Evolutionary conservation across 2,797 vertebrate species (phyloP).

Genomic region (Tiaroga cobitis): DNA sequence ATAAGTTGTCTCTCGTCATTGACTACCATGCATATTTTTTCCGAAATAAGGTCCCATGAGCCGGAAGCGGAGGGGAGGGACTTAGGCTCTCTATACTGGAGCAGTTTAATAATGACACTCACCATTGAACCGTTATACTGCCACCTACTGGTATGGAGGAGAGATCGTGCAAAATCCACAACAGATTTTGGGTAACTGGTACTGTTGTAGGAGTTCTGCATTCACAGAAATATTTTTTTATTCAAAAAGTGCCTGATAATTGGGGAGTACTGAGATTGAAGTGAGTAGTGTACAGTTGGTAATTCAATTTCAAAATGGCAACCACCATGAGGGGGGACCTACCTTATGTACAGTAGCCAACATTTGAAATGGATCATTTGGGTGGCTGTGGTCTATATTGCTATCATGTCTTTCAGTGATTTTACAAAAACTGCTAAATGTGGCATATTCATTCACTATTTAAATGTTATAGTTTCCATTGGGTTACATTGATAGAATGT

Average conservation of each 20-base stretch:
- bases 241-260: neutral
- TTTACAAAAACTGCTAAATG: neutral
- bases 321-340: neutral
- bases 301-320: neutral
- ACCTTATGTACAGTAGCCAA: neutral
- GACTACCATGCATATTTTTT: too few relatives aligned
- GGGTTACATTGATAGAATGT: neutral
- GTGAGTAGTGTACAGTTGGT: neutral
- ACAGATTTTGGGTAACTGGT: neutral
- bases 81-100: too few relatives aligned
- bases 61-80: too few relatives aligned
- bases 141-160: constrained; percentile 8
- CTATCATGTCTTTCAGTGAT: neutral
- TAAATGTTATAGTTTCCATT: neutral
- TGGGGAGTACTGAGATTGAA: neutral
- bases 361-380: neutral
- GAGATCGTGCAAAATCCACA: neutral
- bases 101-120: neutral
- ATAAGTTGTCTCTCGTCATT: too few relatives aligned
- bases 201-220: neutral
- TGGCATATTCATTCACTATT: too few relatives aligned
- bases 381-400: neutral
- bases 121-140: neutral
- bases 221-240: too few relatives aligned
- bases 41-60: too few relatives aligned